phyloP scores from a whole-genome alignment of 2,888 invertebrate species.

The Ditula angustiorana region DNA sequence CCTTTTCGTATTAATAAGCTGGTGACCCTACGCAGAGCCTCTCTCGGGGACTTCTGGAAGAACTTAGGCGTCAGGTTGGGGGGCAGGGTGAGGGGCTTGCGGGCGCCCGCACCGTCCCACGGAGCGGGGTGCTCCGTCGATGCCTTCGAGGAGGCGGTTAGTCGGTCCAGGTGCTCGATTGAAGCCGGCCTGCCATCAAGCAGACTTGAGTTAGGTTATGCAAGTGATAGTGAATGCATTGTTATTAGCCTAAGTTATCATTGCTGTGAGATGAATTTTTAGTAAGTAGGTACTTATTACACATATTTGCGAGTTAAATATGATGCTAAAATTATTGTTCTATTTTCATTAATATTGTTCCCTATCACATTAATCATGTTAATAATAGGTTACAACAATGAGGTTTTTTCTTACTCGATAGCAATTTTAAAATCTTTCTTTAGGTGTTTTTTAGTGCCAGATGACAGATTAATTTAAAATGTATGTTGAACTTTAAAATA shows the following conservation, averaged over 20 bases:
- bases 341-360: too few relatives aligned
- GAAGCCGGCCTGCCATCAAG: conserved; percentile 89
- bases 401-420: too few relatives aligned
- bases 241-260: neutral
- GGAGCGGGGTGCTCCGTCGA: conserved; percentile 82
- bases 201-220: conserved; percentile 37
- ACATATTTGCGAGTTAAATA: neutral
- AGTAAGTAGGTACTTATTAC: too few relatives aligned
- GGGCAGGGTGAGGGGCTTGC: conserved; percentile 94
- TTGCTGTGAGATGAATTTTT: neutral
- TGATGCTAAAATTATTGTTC: neutral
- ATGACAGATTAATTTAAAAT: too few relatives aligned
- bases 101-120: conserved; percentile 82
- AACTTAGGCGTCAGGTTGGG: conserved; percentile 96
- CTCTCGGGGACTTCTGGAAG: conserved; percentile 94
- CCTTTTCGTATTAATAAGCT: conserved; percentile 95
- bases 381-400: too few relatives aligned
- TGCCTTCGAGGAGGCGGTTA: conserved; percentile 82
- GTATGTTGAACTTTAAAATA: too few relatives aligned
- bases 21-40: conserved; percentile 94
- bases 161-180: conserved; percentile 93
- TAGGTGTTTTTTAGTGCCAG: too few relatives aligned
- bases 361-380: too few relatives aligned
- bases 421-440: too few relatives aligned
- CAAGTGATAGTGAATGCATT: neutral